phyloP scores from a whole-genome alignment of 2,797 vertebrate species.

The Cyprinodon diabolis region DNA sequence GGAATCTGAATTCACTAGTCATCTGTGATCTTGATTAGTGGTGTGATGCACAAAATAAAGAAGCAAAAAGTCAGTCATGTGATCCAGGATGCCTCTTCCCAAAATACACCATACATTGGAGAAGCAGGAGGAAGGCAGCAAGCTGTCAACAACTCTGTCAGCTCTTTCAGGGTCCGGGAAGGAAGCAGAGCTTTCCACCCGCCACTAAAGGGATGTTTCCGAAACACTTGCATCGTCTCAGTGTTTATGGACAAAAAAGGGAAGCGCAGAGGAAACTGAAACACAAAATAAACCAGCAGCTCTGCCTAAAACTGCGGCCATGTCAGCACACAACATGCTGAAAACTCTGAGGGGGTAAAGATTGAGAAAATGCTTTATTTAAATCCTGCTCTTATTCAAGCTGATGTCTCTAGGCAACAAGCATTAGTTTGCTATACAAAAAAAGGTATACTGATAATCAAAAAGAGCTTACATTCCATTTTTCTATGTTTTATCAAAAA shows the following conservation, averaged over 20 bases:
- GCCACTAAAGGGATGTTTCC: conserved; percentile 60
- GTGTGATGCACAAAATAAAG: conserved; percentile 25
- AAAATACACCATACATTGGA: conserved; percentile 38
- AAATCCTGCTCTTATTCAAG: not conserved
- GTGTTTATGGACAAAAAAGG: conserved; percentile 46
- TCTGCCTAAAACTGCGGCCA: conserved; percentile 37
- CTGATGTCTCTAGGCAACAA: not conserved
- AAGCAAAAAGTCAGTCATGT: conserved; percentile 54
- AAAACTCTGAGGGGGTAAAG: conserved; percentile 6
- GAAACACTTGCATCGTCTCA: conserved; percentile 55
- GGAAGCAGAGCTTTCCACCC: conserved; percentile 62
- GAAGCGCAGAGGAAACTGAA: conserved; percentile 46
- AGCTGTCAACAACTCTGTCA: conserved; percentile 52
- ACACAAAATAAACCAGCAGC: conserved; percentile 32
- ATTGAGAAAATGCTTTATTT: not conserved
- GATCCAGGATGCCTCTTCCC: conserved; percentile 40
- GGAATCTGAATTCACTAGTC: conserved; percentile 8
- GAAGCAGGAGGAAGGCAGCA: conserved; percentile 17
- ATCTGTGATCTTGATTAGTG: conserved; percentile 20
- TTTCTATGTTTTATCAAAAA: too few species aligned
- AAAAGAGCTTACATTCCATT: too few species aligned
- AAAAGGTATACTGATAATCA: too few species aligned
- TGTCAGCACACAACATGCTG: conserved; percentile 19
- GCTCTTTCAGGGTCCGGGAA: conserved; percentile 50
- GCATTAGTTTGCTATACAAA: not conserved